Evolutionary conservation across 2,113 vertebrate genomes (phyloP), one percentile per base, ranked within the genome.

Genomic region (Etheostoma spectabile): DNA sequence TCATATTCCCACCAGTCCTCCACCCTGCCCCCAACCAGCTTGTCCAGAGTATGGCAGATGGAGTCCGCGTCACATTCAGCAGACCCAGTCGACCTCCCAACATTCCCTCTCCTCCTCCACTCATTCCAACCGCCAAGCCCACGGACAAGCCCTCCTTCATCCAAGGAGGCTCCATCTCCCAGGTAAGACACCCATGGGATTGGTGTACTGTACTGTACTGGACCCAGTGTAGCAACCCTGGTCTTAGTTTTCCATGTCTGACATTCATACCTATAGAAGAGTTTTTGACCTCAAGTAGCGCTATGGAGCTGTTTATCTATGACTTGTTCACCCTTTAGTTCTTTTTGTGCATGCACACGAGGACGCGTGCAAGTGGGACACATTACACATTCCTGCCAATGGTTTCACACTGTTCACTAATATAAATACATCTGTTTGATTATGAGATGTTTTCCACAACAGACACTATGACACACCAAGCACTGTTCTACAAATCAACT

Each of bases 121-220:
- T 99, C 93, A 99, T 99, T 94, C 98, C 98, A n/a, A 99, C 98
- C 38, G 97, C 97, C 89, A 99, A 99, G 94, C 97, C 96, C 74
- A 96, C 97, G 12, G 98, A 99, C 93, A 99, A 99, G 86, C 98
- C 98, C 14, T 97, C 98, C 30, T 99, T 99, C 93, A 98, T 99
- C 89, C 97, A 99, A 89, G 98, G 98, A 79, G 97, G 98, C 85
- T 99, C 98, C 35, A 99, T 99, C 87, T 99, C 97, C 82, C 98
- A 98, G 96, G 98, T 99, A 93, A 92, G 94, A 38, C 70, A 10
- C 10, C 24, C 52, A 45, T 1, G 13, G 7, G 18, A 11, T 10
- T 33, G 21, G 7, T 45, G 6, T 12, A 14, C 45, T 46, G 48
- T n/a, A 38, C 8, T 38, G 35, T 38, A 42, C 10, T 48, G 45